Percentiles rank a stretch among this genome's conserved stretches.
phyloP scores from a whole-genome alignment of 2,888 invertebrate genomes.

The Epistrophe grossulariae region DNA sequence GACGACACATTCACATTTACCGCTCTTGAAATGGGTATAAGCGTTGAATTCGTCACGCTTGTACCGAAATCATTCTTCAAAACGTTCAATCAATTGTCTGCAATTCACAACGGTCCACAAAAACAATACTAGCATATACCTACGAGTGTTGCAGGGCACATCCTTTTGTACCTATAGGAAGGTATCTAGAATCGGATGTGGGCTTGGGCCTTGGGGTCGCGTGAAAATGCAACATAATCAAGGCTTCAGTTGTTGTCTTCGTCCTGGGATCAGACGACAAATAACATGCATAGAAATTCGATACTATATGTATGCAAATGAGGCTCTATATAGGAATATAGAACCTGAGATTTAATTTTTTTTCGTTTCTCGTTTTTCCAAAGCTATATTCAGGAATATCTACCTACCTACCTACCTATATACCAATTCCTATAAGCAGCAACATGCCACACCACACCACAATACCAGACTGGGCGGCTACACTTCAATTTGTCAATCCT shows the following conservation, averaged over 20 bases:
- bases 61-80: conserved; percentile 41
- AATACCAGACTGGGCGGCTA: conserved; percentile 64
- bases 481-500: conserved; percentile 73
- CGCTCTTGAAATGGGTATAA: conserved; percentile 33
- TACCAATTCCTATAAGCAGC: not conserved
- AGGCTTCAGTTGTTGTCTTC: conserved; percentile 7
- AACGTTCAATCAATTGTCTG: conserved; percentile 40
- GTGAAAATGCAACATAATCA: conserved; percentile 37
- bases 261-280: conserved; percentile 45
- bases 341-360: conserved; percentile 31
- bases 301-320: conserved; percentile 68
- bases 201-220: conserved; percentile 41
- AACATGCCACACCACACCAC: conserved; percentile 37
- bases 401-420: too few relatives aligned
- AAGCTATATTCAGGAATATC: not conserved
- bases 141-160: conserved; percentile 16
- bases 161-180: conserved; percentile 22
- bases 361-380: not conserved
- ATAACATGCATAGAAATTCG: conserved; percentile 56
- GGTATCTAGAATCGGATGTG: conserved; percentile 30
- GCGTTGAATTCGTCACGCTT: conserved; percentile 34
- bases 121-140: conserved; percentile 4
- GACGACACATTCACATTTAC: conserved; percentile 20
- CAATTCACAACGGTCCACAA: conserved; percentile 34
- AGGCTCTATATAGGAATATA: conserved; percentile 26